phyloP scores from a whole-genome alignment of 2,888 invertebrate genomes.

The Lepidocyrtoides sp. region DNA sequence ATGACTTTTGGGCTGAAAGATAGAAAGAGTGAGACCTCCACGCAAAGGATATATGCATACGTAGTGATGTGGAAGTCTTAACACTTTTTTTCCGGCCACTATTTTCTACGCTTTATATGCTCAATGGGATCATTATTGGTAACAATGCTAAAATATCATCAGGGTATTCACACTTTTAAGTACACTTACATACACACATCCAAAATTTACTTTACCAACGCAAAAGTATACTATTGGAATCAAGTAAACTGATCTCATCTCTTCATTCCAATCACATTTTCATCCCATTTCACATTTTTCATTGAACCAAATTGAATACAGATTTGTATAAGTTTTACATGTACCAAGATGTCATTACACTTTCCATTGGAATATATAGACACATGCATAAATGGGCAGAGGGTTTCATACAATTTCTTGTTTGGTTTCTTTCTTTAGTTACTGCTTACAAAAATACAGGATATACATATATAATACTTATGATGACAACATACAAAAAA shows the following conservation, averaged over 20 bases:
- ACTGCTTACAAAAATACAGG: background rate
- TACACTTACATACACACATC: no score
- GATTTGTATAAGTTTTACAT: background rate
- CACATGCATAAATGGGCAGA: no score
- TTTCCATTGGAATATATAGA: background rate
- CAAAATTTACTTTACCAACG: background rate
- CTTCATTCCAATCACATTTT: slow-evolving; percentile 74
- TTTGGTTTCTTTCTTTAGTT: background rate
- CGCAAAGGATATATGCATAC: background rate
- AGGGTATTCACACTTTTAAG: background rate
- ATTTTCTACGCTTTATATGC: background rate
- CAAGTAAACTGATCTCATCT: slow-evolving; percentile 68
- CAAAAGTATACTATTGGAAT: slow-evolving; percentile 2
- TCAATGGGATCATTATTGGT: background rate
- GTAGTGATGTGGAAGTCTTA: background rate
- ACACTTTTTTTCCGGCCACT: background rate
- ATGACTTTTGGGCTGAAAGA: background rate
- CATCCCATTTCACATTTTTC: slow-evolving; percentile 12
- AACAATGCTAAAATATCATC: background rate
- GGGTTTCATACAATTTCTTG: no score
- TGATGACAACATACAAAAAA: background rate
- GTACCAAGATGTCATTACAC: slow-evolving; percentile 32
- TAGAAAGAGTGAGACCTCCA: background rate
- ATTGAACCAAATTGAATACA: slow-evolving; percentile 31
- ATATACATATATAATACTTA: background rate